Conservation (phyloP, 23 tunicate species). For the Pegea sp. region DNA sequence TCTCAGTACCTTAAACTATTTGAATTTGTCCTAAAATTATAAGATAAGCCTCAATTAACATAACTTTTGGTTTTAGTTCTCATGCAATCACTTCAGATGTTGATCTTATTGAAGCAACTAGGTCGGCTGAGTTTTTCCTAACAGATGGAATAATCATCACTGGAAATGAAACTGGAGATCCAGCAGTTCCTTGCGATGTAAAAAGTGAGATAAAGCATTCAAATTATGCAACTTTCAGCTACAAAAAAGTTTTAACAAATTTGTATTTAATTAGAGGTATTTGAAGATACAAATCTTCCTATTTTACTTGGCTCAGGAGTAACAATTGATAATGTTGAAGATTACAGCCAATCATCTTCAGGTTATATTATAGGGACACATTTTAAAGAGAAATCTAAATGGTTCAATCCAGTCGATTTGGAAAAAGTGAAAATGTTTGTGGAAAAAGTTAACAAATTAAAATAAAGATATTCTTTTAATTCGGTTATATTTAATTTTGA, state of each 20-base stretch:
- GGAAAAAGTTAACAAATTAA: no score
- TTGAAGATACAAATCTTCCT: conserved; percentile 14
- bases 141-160: conserved; percentile 72
- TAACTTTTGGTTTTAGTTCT: conserved; percentile 22
- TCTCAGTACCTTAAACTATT: neutral
- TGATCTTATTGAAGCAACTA: conserved; percentile 22
- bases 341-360: conserved; percentile 14
- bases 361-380: conserved; percentile 63
- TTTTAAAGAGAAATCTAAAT: conserved; percentile 37
- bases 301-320: conserved; percentile 84
- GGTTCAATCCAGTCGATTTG: no score
- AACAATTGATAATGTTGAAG: conserved; percentile 26
- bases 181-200: conserved; percentile 16
- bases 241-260: no score
- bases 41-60: no score
- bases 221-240: no score
- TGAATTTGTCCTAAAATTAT: no score
- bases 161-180: conserved; percentile 39
- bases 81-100: conserved; percentile 71
- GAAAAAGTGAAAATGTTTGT: no score
- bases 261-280: conserved; percentile 3
- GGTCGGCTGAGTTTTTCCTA: conserved; percentile 66
- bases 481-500: no score
- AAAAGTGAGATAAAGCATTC: no score
- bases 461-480: no score